A percentile compares a stretch with the other conserved stretches of the same genome.
These are phyloP conservation scores for Stratiomys singularior DNA, from an alignment of 2,888 invertebrate species.

Conservation along the genomic window DNA sequence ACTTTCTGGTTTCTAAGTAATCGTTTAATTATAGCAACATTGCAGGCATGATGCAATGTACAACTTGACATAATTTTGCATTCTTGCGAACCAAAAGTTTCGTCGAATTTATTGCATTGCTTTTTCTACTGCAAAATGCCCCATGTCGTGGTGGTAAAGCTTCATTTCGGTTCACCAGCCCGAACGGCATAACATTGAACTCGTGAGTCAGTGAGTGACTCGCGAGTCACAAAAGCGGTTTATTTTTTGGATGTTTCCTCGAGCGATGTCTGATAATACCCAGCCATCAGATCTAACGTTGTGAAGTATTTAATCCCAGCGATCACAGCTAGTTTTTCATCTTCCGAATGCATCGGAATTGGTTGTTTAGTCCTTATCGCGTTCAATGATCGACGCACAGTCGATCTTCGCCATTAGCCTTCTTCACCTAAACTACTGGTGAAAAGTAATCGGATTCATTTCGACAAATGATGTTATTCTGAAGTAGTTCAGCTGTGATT, in stretches of 20 bases:
- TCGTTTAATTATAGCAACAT: too few species aligned
- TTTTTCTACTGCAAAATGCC: too few species aligned
- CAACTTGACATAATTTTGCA: too few species aligned
- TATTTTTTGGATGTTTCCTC: constrained; percentile 39
- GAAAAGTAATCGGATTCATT: constrained; percentile 57
- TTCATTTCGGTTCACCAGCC: constrained; percentile 54
- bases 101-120: too few species aligned
- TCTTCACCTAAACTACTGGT: constrained; percentile 56
- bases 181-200: constrained; percentile 56
- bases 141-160: too few species aligned
- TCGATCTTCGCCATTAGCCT: constrained; percentile 56
- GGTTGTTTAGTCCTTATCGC: constrained; percentile 53
- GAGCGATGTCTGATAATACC: constrained; percentile 38
- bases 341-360: constrained; percentile 54
- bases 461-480: too few species aligned
- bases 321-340: constrained; percentile 52
- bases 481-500: constrained; percentile 31
- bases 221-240: constrained; percentile 55
- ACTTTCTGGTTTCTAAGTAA: too few species aligned
- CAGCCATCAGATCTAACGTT: too few species aligned
- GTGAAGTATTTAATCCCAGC: constrained; percentile 20
- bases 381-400: constrained; percentile 56
- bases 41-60: too few species aligned
- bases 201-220: constrained; percentile 56
- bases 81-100: too few species aligned